Evolutionary conservation across 2,888 invertebrate species (phyloP), one percentile per base, ranked within the genome.

Genomic region (Eupithecia insigniata): DNA sequence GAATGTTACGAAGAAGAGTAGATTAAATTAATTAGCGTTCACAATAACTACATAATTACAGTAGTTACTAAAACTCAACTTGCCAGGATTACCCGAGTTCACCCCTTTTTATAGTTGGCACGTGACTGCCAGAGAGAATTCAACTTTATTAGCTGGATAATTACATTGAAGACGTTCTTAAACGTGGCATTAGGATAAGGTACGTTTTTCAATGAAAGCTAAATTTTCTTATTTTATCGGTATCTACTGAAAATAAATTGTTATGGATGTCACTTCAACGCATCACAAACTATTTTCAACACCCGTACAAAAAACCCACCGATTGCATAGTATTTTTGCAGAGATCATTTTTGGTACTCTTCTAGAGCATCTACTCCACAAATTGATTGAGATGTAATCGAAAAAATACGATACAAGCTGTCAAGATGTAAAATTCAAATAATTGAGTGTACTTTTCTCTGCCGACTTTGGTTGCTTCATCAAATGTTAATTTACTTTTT

Each of bases 71-170:
- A 69, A 71, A 76, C 75, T 73, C 62, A 67, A 64, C 73, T 73
- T 70, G 60, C 65, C 67, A 43, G 71, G 70, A 76, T 76, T 66
- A 77, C 76, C 76, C 72, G 43, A 69, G 66, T 70, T 76, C 68
- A 75, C 72, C 69, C 71, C 66, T 74, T 79, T 79, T 79, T 79
- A 79, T 74, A 71, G 78, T 60, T 34, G 14, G 70, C 69, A 78
- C 79, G 79, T 79, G 79, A 75, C 76, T 74, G 69, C 72, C 62
- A 66, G 62, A 67, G 68, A 66, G 77, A 77, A 69, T 77, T 75
- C 67, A 66, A 75, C 77, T 78, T 79, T 78, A 79, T 75, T 74
- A 73, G 71, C 65, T 74, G 67, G 76, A 73, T 79, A 77, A 79
- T 79, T 79, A 77, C 77, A 72, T 76, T 70, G 69, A 71, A 79